phyloP scores from a whole-genome alignment of 2,797 vertebrate genomes.

The Novumbra hubbsi region DNA sequence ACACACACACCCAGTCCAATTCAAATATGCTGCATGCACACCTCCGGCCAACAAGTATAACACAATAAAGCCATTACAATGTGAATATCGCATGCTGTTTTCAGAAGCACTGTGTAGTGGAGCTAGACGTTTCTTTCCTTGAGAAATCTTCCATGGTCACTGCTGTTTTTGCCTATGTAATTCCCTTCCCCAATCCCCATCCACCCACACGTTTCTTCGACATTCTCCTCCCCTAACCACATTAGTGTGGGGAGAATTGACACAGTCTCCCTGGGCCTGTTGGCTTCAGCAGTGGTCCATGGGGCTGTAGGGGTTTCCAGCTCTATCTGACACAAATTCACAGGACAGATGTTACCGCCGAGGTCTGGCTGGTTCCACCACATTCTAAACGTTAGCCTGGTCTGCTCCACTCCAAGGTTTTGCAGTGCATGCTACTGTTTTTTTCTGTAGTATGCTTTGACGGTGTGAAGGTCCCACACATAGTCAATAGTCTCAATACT shows the following conservation, averaged over 20 bases:
- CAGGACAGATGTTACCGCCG: slow-evolving; percentile 56
- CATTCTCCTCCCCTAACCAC: slow-evolving; percentile 26
- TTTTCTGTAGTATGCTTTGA: neutral
- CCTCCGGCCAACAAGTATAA: neutral
- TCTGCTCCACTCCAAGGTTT: slow-evolving; percentile 3
- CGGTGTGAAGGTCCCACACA: slow-evolving; percentile 4
- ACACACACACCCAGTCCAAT: neutral
- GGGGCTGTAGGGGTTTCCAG: slow-evolving; percentile 19
- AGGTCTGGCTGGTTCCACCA: slow-evolving; percentile 15
- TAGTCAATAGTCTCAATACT: slow-evolving; percentile 4
- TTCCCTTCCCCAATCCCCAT: slow-evolving; percentile 23
- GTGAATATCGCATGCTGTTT: neutral
- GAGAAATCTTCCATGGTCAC: neutral
- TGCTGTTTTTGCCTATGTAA: slow-evolving; percentile 12
- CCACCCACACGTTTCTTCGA: slow-evolving; percentile 17
- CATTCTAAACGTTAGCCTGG: too few species aligned
- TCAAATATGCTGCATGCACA: neutral
- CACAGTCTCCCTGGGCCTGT: slow-evolving; percentile 39
- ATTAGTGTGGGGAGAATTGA: slow-evolving; percentile 39
- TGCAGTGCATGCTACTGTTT: neutral
- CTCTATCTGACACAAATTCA: slow-evolving; percentile 33
- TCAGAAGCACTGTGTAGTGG: neutral
- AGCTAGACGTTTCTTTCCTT: neutral
- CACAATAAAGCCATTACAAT: neutral
- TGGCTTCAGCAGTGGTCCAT: slow-evolving; percentile 39